A percentile compares a stretch with the other conserved stretches of the same genome.
phyloP scores from a whole-genome alignment of 2,888 invertebrate genomes.

The Meteorus cinctellus region DNA sequence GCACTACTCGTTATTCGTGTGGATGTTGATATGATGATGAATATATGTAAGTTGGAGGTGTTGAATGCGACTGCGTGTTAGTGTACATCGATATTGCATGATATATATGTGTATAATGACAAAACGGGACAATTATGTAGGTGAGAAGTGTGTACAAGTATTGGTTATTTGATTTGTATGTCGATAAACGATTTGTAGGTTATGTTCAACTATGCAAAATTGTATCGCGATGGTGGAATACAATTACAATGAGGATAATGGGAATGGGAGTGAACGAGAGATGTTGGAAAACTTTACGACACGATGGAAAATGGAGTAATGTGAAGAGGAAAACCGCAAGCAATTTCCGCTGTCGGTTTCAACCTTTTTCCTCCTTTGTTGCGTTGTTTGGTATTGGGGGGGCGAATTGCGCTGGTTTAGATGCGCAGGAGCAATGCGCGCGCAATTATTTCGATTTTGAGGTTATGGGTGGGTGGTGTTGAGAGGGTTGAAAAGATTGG shows the following conservation, averaged over 20 bases:
- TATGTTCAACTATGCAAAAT: background rate
- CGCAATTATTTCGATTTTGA: background rate
- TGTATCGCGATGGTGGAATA: no score
- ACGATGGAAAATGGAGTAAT: background rate
- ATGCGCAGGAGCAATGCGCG: background rate
- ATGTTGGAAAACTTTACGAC: background rate
- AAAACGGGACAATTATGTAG: no score
- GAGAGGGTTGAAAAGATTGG: no score
- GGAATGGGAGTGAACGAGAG: no score
- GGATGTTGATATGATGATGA: background rate
- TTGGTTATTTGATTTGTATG: background rate
- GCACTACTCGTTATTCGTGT: background rate
- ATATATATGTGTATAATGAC: background rate
- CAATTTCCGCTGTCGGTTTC: background rate
- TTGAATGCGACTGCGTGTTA: background rate
- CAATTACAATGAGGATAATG: no score
- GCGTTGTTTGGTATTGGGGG: background rate
- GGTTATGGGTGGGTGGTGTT: no score
- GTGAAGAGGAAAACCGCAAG: background rate
- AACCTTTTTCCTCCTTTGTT: background rate
- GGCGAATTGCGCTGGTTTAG: background rate
- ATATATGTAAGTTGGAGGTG: no score
- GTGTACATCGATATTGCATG: background rate
- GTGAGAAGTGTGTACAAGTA: no score
- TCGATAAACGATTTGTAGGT: background rate